phyloP scores from a whole-genome alignment of 2,888 invertebrate genomes.

The Trachelus iudaicus region DNA sequence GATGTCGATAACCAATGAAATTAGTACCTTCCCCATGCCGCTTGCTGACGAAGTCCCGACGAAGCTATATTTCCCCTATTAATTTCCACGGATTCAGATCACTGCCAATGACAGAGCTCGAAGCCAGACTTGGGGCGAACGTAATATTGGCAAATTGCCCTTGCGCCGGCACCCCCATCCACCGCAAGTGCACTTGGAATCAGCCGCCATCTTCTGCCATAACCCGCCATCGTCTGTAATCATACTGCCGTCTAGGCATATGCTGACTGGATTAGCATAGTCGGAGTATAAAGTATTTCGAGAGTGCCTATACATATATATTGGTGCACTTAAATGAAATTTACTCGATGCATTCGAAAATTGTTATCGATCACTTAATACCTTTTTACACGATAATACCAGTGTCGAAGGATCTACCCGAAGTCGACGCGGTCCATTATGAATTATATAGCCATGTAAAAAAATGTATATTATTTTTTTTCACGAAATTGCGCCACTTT shows the following conservation, averaged over 20 bases:
- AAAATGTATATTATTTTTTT: neutral
- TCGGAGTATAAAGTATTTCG: neutral
- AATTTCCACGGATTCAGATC: slow-evolving; percentile 3
- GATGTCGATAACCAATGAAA: neutral
- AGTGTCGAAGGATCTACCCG: neutral
- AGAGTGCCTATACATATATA: neutral
- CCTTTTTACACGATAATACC: neutral
- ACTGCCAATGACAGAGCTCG: slow-evolving; percentile 9
- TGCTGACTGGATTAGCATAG: neutral
- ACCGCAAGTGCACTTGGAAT: slow-evolving; percentile 1
- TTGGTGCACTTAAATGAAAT: neutral
- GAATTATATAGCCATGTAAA: neutral
- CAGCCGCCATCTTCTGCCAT: slow-evolving; percentile 8
- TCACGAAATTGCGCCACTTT: neutral
- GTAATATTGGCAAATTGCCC: slow-evolving; percentile 7
- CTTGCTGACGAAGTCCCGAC: neutral
- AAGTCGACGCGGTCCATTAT: neutral
- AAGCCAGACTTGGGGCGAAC: neutral
- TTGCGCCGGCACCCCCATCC: neutral
- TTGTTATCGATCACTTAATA: neutral
- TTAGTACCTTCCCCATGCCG: neutral
- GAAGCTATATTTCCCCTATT: neutral
- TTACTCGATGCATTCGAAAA: neutral
- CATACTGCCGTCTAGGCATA: neutral
- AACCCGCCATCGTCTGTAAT: slow-evolving; percentile 8